These are phyloP conservation scores for Himalopsyche anomala DNA, from an alignment of 2,888 invertebrate species.

Conservation along the genomic window DNA sequence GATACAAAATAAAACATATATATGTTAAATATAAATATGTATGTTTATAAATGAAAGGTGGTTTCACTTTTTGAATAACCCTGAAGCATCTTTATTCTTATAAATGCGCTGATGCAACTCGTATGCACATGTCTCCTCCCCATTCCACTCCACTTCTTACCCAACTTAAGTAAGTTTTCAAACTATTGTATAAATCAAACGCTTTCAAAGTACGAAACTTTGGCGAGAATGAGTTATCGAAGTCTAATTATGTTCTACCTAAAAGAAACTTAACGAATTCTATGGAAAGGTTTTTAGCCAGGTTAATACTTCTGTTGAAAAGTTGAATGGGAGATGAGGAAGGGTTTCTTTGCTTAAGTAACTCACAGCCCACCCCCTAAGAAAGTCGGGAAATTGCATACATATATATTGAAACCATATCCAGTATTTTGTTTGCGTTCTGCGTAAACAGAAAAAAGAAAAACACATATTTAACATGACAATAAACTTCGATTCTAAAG, in stretches of 20 bases:
- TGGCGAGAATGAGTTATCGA: constrained; percentile 13
- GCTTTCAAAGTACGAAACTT: background rate
- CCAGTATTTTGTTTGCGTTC: too few species aligned
- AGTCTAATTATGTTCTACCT: constrained; percentile 16
- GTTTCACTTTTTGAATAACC: too few species aligned
- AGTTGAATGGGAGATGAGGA: background rate
- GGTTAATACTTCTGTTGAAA: constrained; percentile 29
- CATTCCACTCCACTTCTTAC: background rate
- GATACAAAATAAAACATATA: too few species aligned
- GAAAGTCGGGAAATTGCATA: too few species aligned
- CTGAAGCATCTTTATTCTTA: too few species aligned
- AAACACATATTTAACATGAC: too few species aligned
- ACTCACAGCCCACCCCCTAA: too few species aligned
- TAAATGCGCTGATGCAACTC: background rate
- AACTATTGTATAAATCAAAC: constrained; percentile 26
- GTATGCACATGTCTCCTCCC: background rate
- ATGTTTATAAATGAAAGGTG: too few species aligned
- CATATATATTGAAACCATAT: too few species aligned
- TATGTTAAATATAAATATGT: too few species aligned
- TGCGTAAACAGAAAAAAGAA: too few species aligned
- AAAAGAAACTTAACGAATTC: constrained; percentile 4
- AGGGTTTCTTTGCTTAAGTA: background rate
- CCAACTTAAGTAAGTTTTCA: background rate
- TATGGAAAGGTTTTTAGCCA: background rate
- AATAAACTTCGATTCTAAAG: too few species aligned